Evolutionary conservation across 2,888 invertebrate species (phyloP).

Genomic region (Metellina segmentata): DNA sequence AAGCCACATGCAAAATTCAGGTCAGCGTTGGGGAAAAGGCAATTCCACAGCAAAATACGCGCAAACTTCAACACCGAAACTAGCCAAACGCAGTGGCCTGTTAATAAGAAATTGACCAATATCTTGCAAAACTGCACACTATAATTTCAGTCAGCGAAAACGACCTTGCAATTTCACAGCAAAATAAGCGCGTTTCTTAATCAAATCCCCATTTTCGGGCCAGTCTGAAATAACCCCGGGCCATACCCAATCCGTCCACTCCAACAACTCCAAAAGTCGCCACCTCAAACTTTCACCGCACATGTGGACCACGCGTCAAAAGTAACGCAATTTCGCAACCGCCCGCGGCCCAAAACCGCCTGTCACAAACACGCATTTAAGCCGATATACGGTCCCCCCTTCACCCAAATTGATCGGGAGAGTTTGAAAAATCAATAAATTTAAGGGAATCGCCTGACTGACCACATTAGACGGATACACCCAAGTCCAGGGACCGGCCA

Average conservation of each 20-base stretch:
- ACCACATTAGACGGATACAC: constrained; percentile 56
- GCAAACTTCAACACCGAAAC: too few species aligned
- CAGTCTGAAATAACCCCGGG: neutral
- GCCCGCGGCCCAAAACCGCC: too few species aligned
- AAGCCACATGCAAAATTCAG: too few species aligned
- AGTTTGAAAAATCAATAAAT: constrained; percentile 70
- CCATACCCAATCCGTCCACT: neutral
- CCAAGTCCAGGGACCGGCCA: constrained; percentile 58
- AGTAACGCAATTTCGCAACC: neutral
- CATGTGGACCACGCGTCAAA: neutral
- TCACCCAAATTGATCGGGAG: constrained; percentile 14
- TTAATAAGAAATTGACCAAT: too few species aligned
- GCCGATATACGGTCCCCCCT: constrained; percentile 36
- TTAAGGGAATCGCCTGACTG: constrained; percentile 66
- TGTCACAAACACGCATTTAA: neutral
- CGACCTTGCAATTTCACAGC: neutral
- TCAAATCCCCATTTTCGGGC: neutral
- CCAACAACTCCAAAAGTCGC: neutral
- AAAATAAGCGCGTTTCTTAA: neutral
- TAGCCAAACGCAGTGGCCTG: too few species aligned
- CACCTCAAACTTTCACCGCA: neutral
- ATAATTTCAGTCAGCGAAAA: too few species aligned
- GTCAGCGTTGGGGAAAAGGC: too few species aligned
- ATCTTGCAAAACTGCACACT: too few species aligned
- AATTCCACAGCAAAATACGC: too few species aligned